These are phyloP conservation scores for Calcarius lapponicus DNA, from an alignment of 2,797 vertebrate genomes.

Conservation along the genomic window DNA sequence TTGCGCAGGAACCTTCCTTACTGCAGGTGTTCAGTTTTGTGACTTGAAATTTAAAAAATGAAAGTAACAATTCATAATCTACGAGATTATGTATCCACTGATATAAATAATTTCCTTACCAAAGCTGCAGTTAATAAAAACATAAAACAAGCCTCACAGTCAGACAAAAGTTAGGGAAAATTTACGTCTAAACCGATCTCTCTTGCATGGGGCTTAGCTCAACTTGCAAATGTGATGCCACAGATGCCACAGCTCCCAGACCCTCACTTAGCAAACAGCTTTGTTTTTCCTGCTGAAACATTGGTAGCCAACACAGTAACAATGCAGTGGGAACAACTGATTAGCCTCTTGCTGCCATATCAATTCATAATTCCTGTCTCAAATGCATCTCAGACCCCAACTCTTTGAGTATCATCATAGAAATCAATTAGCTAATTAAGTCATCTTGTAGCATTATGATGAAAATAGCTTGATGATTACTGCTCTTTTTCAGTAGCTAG, in stretches of 20 bases:
- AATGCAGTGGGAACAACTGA: not conserved
- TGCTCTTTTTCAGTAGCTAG: not conserved
- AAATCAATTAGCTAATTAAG: not conserved
- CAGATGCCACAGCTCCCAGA: not conserved
- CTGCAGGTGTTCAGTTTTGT: not conserved
- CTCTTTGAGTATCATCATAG: not conserved
- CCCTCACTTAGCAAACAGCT: not conserved
- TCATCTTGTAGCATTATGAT: not conserved
- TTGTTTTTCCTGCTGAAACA: not conserved
- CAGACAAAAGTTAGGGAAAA: not conserved
- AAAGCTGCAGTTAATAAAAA: not conserved
- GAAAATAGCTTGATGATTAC: not conserved
- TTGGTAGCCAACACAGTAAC: not conserved
- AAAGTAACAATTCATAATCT: not conserved
- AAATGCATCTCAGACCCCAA: not conserved
- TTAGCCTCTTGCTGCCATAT: not conserved
- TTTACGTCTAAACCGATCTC: rapidly evolving
- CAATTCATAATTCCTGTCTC: not conserved
- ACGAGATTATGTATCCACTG: not conserved
- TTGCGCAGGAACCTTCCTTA: not conserved
- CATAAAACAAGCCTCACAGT: not conserved
- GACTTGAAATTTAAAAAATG: not conserved
- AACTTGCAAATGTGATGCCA: not conserved
- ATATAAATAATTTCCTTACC: not conserved
- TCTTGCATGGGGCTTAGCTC: not conserved